These are phyloP conservation scores for Eremobia ochroleuca DNA, from an alignment of 2,888 invertebrate species.

Conservation along the genomic window DNA sequence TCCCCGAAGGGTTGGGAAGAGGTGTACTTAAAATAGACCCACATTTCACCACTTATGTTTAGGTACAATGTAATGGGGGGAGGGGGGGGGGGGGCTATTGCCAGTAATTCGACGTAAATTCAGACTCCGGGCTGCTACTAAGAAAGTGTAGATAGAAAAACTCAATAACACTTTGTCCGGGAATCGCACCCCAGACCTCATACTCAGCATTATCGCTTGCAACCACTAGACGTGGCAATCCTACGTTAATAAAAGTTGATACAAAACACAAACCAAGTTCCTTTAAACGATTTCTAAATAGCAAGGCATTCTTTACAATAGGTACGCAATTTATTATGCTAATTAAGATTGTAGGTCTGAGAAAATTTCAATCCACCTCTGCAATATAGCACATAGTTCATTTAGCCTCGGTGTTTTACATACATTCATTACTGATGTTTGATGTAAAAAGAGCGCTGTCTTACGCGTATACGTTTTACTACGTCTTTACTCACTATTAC, in stretches of 20 bases:
- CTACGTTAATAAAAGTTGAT: neutral
- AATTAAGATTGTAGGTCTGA: neutral
- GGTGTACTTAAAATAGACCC: neutral
- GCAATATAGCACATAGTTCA: neutral
- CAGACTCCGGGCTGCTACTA: neutral
- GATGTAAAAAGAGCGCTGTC: neutral
- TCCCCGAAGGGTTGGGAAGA: neutral
- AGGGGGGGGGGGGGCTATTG: neutral
- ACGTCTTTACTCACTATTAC: slow-evolving; percentile 1
- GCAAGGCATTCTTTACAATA: neutral
- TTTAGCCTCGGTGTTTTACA: neutral
- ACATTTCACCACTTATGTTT: neutral
- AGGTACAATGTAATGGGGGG: neutral
- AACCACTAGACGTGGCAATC: neutral
- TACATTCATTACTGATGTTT: neutral
- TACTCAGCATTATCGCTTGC: neutral
- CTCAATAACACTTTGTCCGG: neutral
- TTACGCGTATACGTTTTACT: neutral
- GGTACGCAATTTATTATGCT: neutral
- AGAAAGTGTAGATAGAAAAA: neutral
- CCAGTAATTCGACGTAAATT: neutral
- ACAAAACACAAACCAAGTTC: neutral
- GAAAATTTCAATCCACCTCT: neutral
- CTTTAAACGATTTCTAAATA: neutral
- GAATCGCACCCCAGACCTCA: neutral